phyloP scores from a whole-genome alignment of 2,888 invertebrate genomes.

The Dynastes grantii region DNA sequence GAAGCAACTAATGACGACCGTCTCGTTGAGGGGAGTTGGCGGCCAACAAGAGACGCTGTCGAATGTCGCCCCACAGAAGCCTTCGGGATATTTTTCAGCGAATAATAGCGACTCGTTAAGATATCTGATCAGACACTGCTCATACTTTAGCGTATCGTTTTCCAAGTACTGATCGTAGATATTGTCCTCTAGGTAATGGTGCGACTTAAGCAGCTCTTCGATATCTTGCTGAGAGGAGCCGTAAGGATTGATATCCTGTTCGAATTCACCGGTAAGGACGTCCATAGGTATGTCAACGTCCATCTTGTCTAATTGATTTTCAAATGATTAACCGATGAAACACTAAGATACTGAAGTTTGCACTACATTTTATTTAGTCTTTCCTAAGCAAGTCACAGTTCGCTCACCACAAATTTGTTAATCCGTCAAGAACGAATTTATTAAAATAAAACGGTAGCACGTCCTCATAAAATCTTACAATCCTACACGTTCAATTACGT shows the following conservation, averaged over 20 bases:
- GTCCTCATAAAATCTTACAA: no score
- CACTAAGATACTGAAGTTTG: no score
- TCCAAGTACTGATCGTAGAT: slow-evolving; percentile 9
- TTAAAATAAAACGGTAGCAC: no score
- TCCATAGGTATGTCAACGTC: slow-evolving; percentile 24
- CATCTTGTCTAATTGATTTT: slow-evolving; percentile 4
- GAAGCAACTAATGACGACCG: slow-evolving; percentile 84
- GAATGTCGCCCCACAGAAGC: slow-evolving; percentile 79
- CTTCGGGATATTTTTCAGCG: slow-evolving; percentile 58
- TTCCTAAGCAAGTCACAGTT: no score
- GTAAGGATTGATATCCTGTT: slow-evolving; percentile 28
- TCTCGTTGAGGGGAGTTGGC: slow-evolving; percentile 79
- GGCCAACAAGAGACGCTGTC: slow-evolving; percentile 91
- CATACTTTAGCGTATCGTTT: slow-evolving; percentile 47
- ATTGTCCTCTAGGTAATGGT: neutral
- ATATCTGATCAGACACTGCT: slow-evolving; percentile 58
- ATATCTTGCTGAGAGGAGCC: slow-evolving; percentile 30
- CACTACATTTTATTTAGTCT: no score
- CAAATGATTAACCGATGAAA: no score
- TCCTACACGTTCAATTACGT: no score
- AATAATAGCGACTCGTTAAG: slow-evolving; percentile 58
- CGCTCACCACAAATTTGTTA: no score
- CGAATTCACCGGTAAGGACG: slow-evolving; percentile 27
- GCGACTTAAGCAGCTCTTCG: slow-evolving; percentile 23
- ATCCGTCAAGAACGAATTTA: neutral